A percentile compares a stretch with the other conserved stretches of the same genome.
These are phyloP conservation scores for Julus scanicus DNA, from an alignment of 2,888 invertebrate genomes.

Conservation along the genomic window DNA sequence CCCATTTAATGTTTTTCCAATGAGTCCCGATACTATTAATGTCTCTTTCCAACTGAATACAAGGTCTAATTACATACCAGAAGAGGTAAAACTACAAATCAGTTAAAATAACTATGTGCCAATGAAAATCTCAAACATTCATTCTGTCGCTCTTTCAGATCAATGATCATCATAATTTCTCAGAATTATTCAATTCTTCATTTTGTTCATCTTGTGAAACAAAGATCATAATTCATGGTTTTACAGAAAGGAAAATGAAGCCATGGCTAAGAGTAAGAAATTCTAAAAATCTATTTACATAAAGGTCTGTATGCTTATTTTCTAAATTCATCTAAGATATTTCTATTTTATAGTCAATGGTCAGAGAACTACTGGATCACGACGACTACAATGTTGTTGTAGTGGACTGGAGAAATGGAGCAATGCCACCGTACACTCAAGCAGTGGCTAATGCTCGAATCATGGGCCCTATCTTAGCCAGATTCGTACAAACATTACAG, in stretches of 20 bases:
- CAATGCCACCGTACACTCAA: constrained; percentile 84
- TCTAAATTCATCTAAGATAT: background rate
- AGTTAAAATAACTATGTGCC: background rate
- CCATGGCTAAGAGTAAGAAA: constrained; percentile 72
- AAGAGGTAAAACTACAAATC: constrained; percentile 57
- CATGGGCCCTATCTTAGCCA: constrained; percentile 84
- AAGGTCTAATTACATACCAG: constrained; percentile 65
- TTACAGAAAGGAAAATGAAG: constrained; percentile 85
- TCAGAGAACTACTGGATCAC: constrained; percentile 80
- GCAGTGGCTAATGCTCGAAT: constrained; percentile 88
- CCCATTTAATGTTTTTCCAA: constrained; percentile 84
- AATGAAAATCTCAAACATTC: background rate
- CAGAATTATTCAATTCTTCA: constrained; percentile 51
- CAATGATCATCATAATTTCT: constrained; percentile 46
- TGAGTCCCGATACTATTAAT: constrained; percentile 82
- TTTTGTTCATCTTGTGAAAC: constrained; percentile 73
- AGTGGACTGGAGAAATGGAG: constrained; percentile 89
- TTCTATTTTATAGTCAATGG: constrained; percentile 73
- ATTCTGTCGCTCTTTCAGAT: constrained; percentile 2
- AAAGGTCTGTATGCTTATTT: too few relatives aligned
- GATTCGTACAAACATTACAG: constrained; percentile 70
- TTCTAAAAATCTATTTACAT: background rate
- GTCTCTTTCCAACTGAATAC: constrained; percentile 85
- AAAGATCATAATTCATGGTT: constrained; percentile 89
- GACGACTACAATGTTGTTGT: constrained; percentile 83